Evolutionary conservation across 1,140 invertebrate species (phyloP).

Genomic region (Heliconius hermathena): DNA sequence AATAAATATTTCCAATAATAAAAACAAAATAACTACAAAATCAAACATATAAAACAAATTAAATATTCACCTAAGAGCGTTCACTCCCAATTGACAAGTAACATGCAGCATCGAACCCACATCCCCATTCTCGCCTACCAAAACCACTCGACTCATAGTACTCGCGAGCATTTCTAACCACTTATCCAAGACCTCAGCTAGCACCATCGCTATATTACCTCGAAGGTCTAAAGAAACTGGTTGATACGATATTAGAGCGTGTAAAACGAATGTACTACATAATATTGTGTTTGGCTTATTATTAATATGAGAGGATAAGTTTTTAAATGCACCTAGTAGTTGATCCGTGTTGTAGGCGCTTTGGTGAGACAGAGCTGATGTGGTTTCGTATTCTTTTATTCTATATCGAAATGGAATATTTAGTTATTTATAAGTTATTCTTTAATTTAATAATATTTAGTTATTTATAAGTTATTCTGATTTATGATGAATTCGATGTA

Average conservation of each 20-base stretch:
- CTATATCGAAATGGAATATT: conserved; percentile 39
- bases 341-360: conserved; percentile 71
- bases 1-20: too few relatives aligned
- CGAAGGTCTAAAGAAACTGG: conserved; percentile 54
- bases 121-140: conserved; percentile 47
- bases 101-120: conserved; percentile 60
- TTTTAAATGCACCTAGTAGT: conserved; percentile 58
- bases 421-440: neutral
- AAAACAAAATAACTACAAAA: too few relatives aligned
- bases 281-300: conserved; percentile 53
- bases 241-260: conserved; percentile 66
- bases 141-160: conserved; percentile 52
- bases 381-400: conserved; percentile 52
- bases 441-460: neutral
- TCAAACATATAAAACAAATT: neutral
- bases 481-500: neutral
- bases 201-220: conserved; percentile 43
- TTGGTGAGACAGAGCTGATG: conserved; percentile 62
- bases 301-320: conserved; percentile 41
- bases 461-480: neutral
- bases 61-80: conserved; percentile 34
- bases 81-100: conserved; percentile 59
- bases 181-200: conserved; percentile 57
- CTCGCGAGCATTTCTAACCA: conserved; percentile 60
- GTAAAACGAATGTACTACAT: conserved; percentile 63